Base-by-base conservation (phyloP, 1,140 invertebrate genomes). In the Hypothenemus hampei region DNA sequence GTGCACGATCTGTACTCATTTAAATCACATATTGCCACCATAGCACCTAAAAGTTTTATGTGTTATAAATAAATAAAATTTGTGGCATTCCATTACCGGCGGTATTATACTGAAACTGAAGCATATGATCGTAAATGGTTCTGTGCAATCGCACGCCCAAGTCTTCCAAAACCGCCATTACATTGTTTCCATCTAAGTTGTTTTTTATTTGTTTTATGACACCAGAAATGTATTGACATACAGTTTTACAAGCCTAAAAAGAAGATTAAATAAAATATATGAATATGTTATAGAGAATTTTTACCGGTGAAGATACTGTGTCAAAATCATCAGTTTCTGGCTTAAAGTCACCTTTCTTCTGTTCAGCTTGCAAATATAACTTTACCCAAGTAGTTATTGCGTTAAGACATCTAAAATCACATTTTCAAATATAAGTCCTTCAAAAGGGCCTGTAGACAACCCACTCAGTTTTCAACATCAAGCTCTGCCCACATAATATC, bases 1-100 rank as follows among this genome's bases (percentile, higher is more conserved):
- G 66, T 77, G 73, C 65, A 72, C 64, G 46, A 73, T 22, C 93
- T 78, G 70, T 90, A 90, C 70, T 98, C 96, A 68, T 97, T 97
- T 45, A 99, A 89, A 78, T 99, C 97, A 76, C 93, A 98, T 57
- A 99, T 96, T 1, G 91, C 91, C 70, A 93, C 87, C 90, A 98
- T 97, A 2, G 93, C 95, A 49, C 93, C 88, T 88, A 67, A 50
- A 67, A 69, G 26, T 11, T n/a, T n/a, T n/a, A n/a, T n/a, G 15
- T 2, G 15, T 16, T 16, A 65, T 56, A 59, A 35, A 6, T 33
- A 4, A 21, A 31, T 20, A 51, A 4, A 47, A 47, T 6, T 16
- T 26, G 15, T 26, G n/a, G 43, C 2, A 24, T 26, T 4, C 6
- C 11, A 46, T 47, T 62, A 87, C 89, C 96, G 52, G 92, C 84